Conservation (phyloP, 2,797 vertebrate genomes). For the Ammospiza maritima region DNA sequence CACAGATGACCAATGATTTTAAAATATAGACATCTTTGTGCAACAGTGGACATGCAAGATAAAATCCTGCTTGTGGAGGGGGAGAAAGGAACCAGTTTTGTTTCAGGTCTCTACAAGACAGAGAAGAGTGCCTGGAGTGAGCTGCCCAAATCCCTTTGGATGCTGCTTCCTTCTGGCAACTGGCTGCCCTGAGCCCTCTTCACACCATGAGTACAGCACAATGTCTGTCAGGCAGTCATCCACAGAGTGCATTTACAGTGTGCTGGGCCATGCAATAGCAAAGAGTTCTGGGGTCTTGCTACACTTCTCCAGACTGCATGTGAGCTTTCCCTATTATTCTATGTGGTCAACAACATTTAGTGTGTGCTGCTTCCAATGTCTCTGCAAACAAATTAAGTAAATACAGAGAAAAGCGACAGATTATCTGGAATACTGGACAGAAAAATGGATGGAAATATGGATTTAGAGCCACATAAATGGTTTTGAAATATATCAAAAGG, state of each 20-base stretch:
- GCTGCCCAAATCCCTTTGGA: background rate
- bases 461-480: background rate
- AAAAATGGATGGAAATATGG: background rate
- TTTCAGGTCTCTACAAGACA: background rate
- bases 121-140: background rate
- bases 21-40: background rate
- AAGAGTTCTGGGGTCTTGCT: background rate
- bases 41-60: background rate
- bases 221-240: background rate
- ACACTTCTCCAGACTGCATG: background rate
- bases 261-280: background rate
- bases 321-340: background rate
- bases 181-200: background rate
- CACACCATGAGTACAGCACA: rapidly evolving
- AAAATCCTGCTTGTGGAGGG: background rate
- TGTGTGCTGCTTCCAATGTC: background rate
- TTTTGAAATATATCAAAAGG: background rate
- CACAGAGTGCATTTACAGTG: background rate
- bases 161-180: background rate
- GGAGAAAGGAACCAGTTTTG: background rate
- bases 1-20: background rate
- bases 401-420: background rate
- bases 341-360: background rate
- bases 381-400: background rate
- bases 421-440: background rate